Percentiles rank a stretch among this genome's conserved stretches.
Conservation (phyloP, 2,113 vertebrate genomes). For the Coryphaenoides rupestris region DNA sequence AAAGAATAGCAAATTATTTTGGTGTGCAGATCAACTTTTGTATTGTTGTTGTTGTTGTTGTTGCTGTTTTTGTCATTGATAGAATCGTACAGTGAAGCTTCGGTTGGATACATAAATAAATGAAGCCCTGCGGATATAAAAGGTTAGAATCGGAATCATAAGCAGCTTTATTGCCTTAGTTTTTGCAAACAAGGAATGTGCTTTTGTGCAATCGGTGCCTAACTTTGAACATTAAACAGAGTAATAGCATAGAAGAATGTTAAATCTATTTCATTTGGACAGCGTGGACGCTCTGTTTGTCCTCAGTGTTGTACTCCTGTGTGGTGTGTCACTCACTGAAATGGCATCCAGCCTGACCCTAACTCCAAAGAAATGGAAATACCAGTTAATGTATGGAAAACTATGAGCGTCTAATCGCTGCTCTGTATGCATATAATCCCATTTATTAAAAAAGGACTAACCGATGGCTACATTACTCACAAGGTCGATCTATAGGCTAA, state of each 20-base stretch:
- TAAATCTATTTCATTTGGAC: constrained; percentile 21
- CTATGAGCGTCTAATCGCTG: constrained; percentile 30
- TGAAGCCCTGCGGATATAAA: constrained; percentile 11
- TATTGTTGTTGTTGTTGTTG: too few relatives aligned
- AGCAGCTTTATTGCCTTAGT: too few relatives aligned
- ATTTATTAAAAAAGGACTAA: constrained; percentile 29
- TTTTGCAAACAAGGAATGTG: too few relatives aligned
- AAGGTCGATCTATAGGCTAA: constrained; percentile 24
- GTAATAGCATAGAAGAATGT: too few relatives aligned
- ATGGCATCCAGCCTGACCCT: constrained; percentile 25
- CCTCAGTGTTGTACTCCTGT: constrained; percentile 5
- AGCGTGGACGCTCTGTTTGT: neutral
- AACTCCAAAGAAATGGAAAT: constrained; percentile 28
- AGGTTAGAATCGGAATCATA: too few relatives aligned
- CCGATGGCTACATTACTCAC: constrained; percentile 24
- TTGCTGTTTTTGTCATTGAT: constrained; percentile 14
- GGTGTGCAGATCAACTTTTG: neutral
- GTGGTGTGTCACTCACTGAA: constrained; percentile 24
- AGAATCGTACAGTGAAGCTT: neutral
- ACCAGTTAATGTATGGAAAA: constrained; percentile 42
- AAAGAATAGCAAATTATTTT: neutral
- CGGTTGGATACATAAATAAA: neutral
- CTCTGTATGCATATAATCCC: constrained; percentile 35
- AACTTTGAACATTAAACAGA: too few relatives aligned
- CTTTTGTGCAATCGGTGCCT: too few relatives aligned